Evolutionary conservation across 53 echinoderm and acorn worm genomes (phyloP).

Genomic region (Astropecten irregularis): DNA sequence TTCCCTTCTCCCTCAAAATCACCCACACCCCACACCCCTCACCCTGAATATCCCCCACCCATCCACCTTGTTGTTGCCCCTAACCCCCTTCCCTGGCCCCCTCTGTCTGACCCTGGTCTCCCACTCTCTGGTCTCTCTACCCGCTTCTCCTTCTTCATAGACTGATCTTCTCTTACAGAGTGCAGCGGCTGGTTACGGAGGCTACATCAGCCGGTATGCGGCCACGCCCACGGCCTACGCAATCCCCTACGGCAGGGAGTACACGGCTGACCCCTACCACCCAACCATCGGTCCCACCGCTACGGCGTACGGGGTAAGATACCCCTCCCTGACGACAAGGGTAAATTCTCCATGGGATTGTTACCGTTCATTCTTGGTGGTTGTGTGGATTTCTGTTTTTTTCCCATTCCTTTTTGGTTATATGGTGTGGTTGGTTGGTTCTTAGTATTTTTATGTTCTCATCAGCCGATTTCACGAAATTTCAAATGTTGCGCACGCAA

Average conservation of each 20-base stretch:
- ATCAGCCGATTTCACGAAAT: too few species aligned
- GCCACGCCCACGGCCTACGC: slow-evolving; percentile 92
- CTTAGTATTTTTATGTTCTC: slow-evolving; percentile 3
- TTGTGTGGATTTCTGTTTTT: slow-evolving; percentile 69
- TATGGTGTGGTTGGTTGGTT: slow-evolving; percentile 46
- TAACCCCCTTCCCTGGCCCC: neutral
- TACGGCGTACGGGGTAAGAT: slow-evolving; percentile 98
- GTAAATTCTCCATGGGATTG: slow-evolving; percentile 85
- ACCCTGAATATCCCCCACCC: slow-evolving; percentile 1
- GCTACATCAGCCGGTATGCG: slow-evolving; percentile 98
- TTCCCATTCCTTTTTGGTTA: slow-evolving; percentile 49
- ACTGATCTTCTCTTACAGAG: slow-evolving; percentile 99
- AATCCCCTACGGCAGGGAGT: slow-evolving; percentile 97
- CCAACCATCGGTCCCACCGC: slow-evolving; percentile 89
- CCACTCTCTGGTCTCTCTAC: slow-evolving; percentile 45
- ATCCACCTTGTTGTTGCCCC: slow-evolving; percentile 7
- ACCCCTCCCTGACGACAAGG: slow-evolving; percentile 89
- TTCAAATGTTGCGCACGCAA: too few species aligned
- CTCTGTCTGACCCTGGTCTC: neutral
- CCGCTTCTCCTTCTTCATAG: slow-evolving; percentile 54
- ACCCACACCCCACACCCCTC: neutral
- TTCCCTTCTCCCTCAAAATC: neutral
- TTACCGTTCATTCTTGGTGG: slow-evolving; percentile 60
- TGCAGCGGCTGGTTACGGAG: slow-evolving; percentile 89
- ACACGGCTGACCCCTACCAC: slow-evolving; percentile 95